Evolutionary conservation across 1,140 invertebrate species (phyloP), one percentile per base, ranked within the genome.

Genomic region (Calliphora vicina): DNA sequence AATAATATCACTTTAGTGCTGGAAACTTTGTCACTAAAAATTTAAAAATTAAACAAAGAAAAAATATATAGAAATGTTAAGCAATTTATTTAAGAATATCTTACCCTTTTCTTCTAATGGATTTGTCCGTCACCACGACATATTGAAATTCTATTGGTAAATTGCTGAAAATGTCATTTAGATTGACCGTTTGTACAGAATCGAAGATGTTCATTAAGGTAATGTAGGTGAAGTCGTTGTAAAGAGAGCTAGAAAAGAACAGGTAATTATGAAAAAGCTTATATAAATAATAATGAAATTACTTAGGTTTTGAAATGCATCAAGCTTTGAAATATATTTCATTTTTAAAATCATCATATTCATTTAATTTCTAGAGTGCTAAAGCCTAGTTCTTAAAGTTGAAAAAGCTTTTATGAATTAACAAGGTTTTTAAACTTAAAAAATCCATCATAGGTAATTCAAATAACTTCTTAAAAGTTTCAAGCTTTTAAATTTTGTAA

Each of bases 201-300:
- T 85, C 85, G 61, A 86, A 88, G 27, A 90, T 87, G 83, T 90
- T 90, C 73, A 88, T 84, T 13, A 90, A 82, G 0, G 87, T 86
- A 73, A 90, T 85, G 83, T 87, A 90, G 1, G 89, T 84, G 20
- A 84, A 86, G 17, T 86, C 83, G 61, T 86, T 86, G 43, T 74
- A 83, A 74, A 90, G 78, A 25, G 85, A 86, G 1, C 88, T 89
- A 9, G 10, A 45, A 6, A 35, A 5, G 35, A 35, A 5, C 6
- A 1, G 35, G 6, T 2, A 10, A 35, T 2, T 35, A 35, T 35
- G 2, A 35, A 35, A n/a, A n/a, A n/a, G n/a, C n/a, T n/a, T n/a
- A n/a, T n/a, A n/a, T n/a, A n/a, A n/a, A n/a, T n/a, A n/a, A n/a
- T n/a, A n/a, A n/a, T n/a, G n/a, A n/a, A n/a, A n/a, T n/a, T n/a